Evolutionary conservation across 2,888 invertebrate genomes (phyloP).

Genomic region (Leucophenga montana): DNA sequence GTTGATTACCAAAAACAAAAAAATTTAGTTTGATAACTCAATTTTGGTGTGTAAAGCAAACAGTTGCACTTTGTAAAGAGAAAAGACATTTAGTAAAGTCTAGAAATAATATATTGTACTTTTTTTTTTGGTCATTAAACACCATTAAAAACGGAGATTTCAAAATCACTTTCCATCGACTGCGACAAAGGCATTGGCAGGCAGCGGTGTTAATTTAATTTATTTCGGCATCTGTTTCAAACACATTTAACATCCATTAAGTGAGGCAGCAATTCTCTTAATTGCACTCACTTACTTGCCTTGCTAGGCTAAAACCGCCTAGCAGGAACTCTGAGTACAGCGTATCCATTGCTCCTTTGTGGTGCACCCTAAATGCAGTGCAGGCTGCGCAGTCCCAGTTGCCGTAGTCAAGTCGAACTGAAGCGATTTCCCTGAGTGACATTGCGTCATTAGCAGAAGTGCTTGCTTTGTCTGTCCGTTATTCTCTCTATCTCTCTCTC

Average conservation of each 20-base stretch:
- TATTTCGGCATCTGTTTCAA: constrained; percentile 68
- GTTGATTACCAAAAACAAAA: constrained; percentile 28
- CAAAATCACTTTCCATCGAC: constrained; percentile 14
- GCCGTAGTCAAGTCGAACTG: neutral
- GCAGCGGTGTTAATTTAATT: constrained; percentile 57
- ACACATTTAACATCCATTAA: constrained; percentile 71
- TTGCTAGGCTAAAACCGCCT: neutral
- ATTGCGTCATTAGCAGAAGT: constrained; percentile 47
- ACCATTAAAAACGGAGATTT: constrained; percentile 8
- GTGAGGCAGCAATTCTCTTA: constrained; percentile 64
- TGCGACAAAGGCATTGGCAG: neutral
- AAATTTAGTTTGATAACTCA: constrained; percentile 52
- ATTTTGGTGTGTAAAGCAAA: constrained; percentile 41
- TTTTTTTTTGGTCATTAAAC: neutral
- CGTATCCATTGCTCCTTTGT: constrained; percentile 34
- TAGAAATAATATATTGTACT: neutral
- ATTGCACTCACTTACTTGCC: constrained; percentile 51
- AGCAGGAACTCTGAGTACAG: constrained; percentile 26
- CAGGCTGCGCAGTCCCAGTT: constrained; percentile 5
- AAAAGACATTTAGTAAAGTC: neutral
- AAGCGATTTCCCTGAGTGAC: constrained; percentile 37
- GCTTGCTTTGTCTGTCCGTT: neutral
- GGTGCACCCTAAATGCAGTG: constrained; percentile 33
- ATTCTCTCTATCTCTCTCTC: neutral
- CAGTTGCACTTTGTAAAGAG: neutral